Base-by-base conservation (phyloP, 2,888 invertebrate species). In the Parochlus steinenii region DNA sequence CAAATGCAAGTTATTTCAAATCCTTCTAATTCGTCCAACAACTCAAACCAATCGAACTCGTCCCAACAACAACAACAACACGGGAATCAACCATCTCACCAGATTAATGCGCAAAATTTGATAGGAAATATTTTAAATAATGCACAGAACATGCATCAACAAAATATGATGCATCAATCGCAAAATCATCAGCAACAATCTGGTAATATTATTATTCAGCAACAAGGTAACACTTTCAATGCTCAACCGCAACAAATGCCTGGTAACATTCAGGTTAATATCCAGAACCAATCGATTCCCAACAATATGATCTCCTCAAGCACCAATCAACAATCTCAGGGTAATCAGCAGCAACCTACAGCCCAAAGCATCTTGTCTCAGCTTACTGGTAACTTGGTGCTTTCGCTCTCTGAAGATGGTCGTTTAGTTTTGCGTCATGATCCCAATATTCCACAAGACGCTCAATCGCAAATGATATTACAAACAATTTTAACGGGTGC, bases 351-450 rank as follows among this genome's bases (percentile, higher is more conserved):
- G 18, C 27, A 34, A n/a, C 37, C 32, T n/a, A 30, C 35, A 8
- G 16, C 35, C 12, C 56, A 16, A 6, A 42, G 55, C 2, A 41
- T 65, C 24, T 58, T 64, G 31, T 58, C 64, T 3, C 72, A 71
- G 44, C 52, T 71, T 6, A 68, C 68, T 15, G 73, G 73, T 2
- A 72, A 71, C 36, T 60, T 75, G 38, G 67, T 72, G 39, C 54
- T 77, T 37, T 69, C 75, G 1, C 61, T 76, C 31, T 69, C 71
- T 2, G 76, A 77, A 50, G 74, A 76, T 44, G 75, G 75, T 6
- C 59, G 72, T 16, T 58, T 76, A 28, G 63, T 76, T 26, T 52
- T 76, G 33, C 72, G 74, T 28, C 75, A 74, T 45, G 70, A 72
- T 42, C 68, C 71, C 3, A 65, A 64, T 35, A 50, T 63, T 26